Percentiles rank a stretch among this genome's conserved stretches.
Conservation (phyloP, 2,888 invertebrate genomes). For the Neuroscelio doddi region DNA sequence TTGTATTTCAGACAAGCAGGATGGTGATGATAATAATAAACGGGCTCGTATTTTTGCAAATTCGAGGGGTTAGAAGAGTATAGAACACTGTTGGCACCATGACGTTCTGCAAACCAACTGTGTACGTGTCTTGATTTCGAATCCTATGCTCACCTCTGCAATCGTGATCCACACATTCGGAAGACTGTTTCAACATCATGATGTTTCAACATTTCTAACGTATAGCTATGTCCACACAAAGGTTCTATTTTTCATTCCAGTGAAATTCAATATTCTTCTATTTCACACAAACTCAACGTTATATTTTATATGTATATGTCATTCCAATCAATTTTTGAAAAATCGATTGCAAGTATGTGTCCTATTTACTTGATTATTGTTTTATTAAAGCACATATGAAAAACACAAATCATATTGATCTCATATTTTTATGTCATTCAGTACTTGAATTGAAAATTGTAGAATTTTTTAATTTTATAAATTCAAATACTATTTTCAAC, state of each 20-base stretch:
- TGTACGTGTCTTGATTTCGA: slow-evolving; percentile 27
- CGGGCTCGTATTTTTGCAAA: slow-evolving; percentile 10
- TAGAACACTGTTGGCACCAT: slow-evolving; percentile 1
- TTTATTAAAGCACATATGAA: no score
- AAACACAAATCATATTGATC: no score
- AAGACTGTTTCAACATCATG: slow-evolving; percentile 11
- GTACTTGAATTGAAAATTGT: no score
- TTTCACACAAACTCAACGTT: no score
- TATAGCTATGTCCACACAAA: background rate
- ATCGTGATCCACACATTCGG: slow-evolving; percentile 18
- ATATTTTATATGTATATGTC: no score
- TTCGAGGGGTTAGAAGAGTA: slow-evolving; percentile 3
- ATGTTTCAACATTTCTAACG: slow-evolving; percentile 6
- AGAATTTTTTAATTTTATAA: no score
- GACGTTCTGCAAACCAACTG: slow-evolving; percentile 13
- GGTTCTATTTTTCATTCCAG: slow-evolving; percentile 1
- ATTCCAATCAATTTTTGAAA: no score
- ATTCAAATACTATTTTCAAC: no score
- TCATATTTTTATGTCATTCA: no score
- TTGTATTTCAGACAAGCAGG: background rate
- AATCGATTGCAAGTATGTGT: no score
- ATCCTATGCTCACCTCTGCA: slow-evolving; percentile 8
- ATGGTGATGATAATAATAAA: background rate
- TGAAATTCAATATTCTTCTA: background rate
- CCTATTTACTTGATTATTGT: no score